phyloP scores from a whole-genome alignment of 1,140 invertebrate genomes.

The Wasmannia auropunctata region DNA sequence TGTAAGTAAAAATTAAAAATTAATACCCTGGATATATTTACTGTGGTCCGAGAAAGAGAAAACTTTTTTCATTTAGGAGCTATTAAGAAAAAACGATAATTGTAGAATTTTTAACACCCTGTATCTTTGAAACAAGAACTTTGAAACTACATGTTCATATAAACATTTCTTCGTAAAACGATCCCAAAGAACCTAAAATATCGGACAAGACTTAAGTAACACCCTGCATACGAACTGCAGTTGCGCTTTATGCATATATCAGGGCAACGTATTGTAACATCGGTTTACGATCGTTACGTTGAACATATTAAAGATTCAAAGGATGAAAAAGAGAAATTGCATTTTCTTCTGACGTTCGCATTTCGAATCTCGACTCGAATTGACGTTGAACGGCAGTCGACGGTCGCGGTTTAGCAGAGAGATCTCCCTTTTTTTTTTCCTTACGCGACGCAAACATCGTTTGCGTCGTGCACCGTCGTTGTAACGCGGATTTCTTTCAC shows the following conservation, averaged over 20 bases:
- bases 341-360: background rate
- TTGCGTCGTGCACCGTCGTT: background rate
- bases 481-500: conserved; percentile 28
- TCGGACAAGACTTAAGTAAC: background rate
- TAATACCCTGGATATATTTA: background rate
- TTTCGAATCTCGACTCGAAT: background rate
- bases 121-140: background rate
- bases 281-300: background rate
- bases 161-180: background rate
- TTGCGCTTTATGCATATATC: background rate
- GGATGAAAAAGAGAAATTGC: background rate
- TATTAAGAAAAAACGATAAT: background rate
- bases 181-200: background rate
- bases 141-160: background rate
- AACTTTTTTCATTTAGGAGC: background rate
- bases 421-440: background rate
- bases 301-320: background rate
- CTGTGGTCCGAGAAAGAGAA: background rate
- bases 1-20: background rate
- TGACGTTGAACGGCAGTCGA: background rate
- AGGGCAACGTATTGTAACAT: background rate
- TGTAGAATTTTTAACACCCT: background rate
- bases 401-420: background rate
- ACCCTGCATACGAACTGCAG: background rate
- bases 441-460: background rate